Evolutionary conservation across 53 echinoderm and acorn worm genomes (phyloP), one percentile per base, ranked within the genome.

Genomic region (Holothuria scabra): DNA sequence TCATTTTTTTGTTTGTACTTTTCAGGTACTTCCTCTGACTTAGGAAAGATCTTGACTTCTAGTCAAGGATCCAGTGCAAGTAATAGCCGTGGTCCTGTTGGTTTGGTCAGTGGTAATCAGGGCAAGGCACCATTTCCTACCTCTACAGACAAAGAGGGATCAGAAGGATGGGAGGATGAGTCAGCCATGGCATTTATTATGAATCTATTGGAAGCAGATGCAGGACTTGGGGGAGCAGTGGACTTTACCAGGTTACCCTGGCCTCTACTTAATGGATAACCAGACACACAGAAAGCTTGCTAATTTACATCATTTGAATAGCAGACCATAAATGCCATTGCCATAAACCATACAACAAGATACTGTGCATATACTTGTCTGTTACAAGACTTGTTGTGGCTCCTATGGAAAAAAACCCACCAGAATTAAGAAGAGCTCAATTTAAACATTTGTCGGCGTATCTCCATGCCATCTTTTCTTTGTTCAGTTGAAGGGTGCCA

Each of bases 161-260:
- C 63, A 22, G 86, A 82, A 44, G 88, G 86, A 18, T 93, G 85
- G 25, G 90, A 95, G 48, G 96, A 96, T 31, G 95, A 95, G 60
- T 91, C 93, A 18, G 93, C 90, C 1, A 96, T 96, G 93, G 93
- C 96, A 0, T 93, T 96, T 63, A 96, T 96, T 41, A 96, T 96
- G 96, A 96, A 93, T 57, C 69, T 96, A 13, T 60, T 96, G 20
- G 93, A 96, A 56, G 96, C 96, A 10, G 93, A 94, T 65, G 96
- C 93, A 0, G 96, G 96, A 61, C 86, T 96, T 16, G 96, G 96
- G 1, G 96, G 96, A 0, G 86, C 96, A 3, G 96, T 95, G 26
- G 96, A 95, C 56, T 88, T 95, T 56, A 93, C 87, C 6, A 93
- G 93, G 32, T 83, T 95, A 20, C 96, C 96, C 19, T 95, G 96